Percentiles rank a stretch among this genome's conserved stretches.
These are phyloP conservation scores for Phrynosoma platyrhinos DNA, from an alignment of 2,113 vertebrate genomes.

Conservation along the genomic window DNA sequence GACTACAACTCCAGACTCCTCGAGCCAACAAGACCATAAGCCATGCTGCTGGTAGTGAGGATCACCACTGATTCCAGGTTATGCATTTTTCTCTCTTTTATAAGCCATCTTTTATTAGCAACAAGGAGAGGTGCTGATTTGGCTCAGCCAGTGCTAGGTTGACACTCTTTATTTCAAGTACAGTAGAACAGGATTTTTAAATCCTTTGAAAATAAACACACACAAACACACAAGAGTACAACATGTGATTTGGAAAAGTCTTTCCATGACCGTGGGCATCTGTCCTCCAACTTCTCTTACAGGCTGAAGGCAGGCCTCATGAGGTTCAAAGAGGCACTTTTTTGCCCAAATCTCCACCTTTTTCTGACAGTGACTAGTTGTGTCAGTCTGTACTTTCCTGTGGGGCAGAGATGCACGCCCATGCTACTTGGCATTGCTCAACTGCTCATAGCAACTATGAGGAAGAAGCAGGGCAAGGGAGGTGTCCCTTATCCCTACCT, in stretches of 20 bases:
- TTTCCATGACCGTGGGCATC: background rate
- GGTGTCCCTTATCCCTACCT: background rate
- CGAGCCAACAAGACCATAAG: too few species aligned
- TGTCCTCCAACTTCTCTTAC: background rate
- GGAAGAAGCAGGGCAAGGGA: conserved; percentile 5
- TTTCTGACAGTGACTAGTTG: background rate
- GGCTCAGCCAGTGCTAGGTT: background rate
- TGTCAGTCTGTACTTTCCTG: conserved; percentile 2
- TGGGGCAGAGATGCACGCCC: background rate
- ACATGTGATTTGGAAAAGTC: background rate
- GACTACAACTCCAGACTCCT: too few species aligned
- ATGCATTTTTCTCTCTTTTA: background rate
- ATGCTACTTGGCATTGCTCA: background rate
- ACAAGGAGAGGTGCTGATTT: background rate
- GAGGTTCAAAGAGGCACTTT: too few species aligned
- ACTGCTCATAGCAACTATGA: background rate
- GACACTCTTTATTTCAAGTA: background rate
- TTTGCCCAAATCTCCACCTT: too few species aligned
- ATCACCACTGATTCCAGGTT: too few species aligned
- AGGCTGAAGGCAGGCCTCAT: background rate
- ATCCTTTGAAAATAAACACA: background rate
- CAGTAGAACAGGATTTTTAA: background rate
- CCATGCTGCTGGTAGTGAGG: too few species aligned
- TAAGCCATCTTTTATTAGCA: background rate
- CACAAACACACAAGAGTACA: background rate